Base-by-base conservation (phyloP, 2,888 invertebrate genomes). In the Drosophila buzzatii region DNA sequence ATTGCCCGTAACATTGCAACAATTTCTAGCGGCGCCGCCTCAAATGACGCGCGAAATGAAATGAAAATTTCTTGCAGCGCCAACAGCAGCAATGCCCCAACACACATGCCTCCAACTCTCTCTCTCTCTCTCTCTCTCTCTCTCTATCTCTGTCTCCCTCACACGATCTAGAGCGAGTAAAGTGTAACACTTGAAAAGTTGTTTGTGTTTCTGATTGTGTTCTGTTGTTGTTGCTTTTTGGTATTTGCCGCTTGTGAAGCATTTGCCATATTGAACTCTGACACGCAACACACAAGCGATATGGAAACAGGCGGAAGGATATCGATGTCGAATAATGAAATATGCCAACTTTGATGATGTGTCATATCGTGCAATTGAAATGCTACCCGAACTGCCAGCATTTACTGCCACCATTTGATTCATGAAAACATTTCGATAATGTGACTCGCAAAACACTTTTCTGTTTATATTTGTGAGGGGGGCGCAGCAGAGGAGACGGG, bases 311-410 rank as follows among this genome's bases (percentile, higher is more conserved):
- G 8, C 8, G 8, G 8, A 18, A 10, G 62, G 77, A 67, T 86
- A 84, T 86, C 87, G 86, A 75, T 78, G 68, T 83, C 70, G 66
- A 67, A 77, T 87, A 89, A 85, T 85, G 85, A 85, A 85, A 85
- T 89, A 85, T 89, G 87, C 82, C 85, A 85, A 77, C 79, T 79
- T 87, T 85, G 88, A 89, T 87, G 90, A 89, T 89, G 85, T 88
- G 86, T 85, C 83, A 88, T 79, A 85, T 76, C 57, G 80, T 51
- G 27, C 83, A 76, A 82, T 87, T 84, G 88, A 84, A 84, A 87
- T 85, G 70, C 88, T 73, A 84, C 55, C 58, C 72, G 62, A 53
- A 45, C 56, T 51, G 55, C 56, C 59, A 59, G 27, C 20, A 23
- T 49, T 74, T 55, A 41, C 67, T 47, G 45, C 45, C 45, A 47